phyloP scores from a whole-genome alignment of 2,113 vertebrate genomes.

The Sakesphorus luctuosus region DNA sequence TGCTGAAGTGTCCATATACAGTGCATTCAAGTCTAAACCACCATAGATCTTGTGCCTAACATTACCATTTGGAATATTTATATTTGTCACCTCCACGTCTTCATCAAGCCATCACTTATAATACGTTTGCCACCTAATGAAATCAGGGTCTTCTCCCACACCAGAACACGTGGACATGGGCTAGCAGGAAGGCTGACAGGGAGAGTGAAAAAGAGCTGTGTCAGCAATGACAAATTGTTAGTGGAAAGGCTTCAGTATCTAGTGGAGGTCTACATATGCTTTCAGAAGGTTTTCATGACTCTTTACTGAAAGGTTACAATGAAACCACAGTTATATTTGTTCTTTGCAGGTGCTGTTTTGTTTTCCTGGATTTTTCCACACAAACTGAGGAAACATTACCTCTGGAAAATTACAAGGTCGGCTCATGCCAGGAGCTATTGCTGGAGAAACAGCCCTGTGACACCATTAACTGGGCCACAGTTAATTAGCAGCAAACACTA shows the following conservation, averaged over 20 bases:
- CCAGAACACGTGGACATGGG: accelerated
- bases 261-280: accelerated
- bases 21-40: no score
- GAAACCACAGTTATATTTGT: not conserved
- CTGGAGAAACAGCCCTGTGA: slow-evolving; percentile 29
- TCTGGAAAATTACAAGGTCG: slow-evolving; percentile 18
- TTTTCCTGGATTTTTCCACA: not conserved
- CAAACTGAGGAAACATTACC: not conserved
- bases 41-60: no score
- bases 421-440: not conserved
- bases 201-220: accelerated
- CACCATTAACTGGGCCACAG: slow-evolving; percentile 19
- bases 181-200: accelerated
- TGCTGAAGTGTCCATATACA: no score
- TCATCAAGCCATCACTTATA: no score
- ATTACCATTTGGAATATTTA: no score
- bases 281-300: not conserved
- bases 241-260: accelerated
- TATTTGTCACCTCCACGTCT: no score
- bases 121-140: no score
- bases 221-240: not conserved
- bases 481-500: slow-evolving; percentile 16
- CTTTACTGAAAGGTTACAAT: not conserved
- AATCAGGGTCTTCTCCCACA: no score
- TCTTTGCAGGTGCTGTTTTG: not conserved